Evolutionary conservation across 2,888 invertebrate species (phyloP).

Genomic region (Tortricodes alternella): DNA sequence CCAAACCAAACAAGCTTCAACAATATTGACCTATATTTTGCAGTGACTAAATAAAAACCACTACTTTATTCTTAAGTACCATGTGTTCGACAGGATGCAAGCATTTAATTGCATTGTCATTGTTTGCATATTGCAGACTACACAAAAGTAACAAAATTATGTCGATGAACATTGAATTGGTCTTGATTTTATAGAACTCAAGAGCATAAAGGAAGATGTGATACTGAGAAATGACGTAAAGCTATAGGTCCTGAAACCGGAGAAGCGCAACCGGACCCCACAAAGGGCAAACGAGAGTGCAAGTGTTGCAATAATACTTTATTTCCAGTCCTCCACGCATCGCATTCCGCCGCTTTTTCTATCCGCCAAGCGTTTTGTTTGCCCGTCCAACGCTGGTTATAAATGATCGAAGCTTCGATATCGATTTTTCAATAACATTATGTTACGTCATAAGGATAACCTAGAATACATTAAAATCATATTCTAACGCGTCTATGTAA

Average conservation of each 20-base stretch:
- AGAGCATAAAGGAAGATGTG: not conserved
- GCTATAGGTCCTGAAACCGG: constrained; percentile 17
- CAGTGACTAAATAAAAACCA: constrained; percentile 1
- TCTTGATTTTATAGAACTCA: no score
- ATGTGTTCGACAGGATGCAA: constrained; percentile 1
- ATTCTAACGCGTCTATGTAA: constrained; percentile 34
- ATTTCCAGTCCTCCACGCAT: constrained; percentile 69
- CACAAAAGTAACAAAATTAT: not conserved
- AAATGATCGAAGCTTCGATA: constrained; percentile 79
- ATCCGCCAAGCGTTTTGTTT: constrained; percentile 63
- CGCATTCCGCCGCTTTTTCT: constrained; percentile 71
- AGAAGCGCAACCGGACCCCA: constrained; percentile 51
- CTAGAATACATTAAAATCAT: constrained; percentile 28
- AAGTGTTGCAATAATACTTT: constrained; percentile 81
- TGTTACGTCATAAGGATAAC: constrained; percentile 41
- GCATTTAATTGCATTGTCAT: not conserved
- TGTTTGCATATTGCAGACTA: not conserved
- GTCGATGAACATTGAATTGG: no score
- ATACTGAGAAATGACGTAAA: constrained; percentile 20
- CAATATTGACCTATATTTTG: constrained; percentile 12
- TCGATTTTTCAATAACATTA: constrained; percentile 60
- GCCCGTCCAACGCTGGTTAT: constrained; percentile 75
- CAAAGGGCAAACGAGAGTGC: constrained; percentile 74
- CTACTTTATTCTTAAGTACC: no score
- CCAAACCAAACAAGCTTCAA: constrained; percentile 37